Conservation (phyloP, 2,113 vertebrate genomes). For the Ibidorhyncha struthersii region DNA sequence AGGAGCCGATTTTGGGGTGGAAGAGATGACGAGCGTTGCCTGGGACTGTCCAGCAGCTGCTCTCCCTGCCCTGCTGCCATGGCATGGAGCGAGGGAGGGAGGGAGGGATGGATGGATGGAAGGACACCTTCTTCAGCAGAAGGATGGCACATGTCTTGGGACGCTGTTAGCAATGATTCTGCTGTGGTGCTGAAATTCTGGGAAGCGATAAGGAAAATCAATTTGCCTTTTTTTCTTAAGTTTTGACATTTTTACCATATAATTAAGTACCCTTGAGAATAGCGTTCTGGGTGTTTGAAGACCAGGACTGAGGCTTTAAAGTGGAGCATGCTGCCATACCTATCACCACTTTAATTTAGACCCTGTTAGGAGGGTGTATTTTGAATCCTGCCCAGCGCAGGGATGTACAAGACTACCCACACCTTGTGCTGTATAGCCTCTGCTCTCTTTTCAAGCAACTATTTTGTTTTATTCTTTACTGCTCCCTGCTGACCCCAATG, state of each 20-base stretch:
- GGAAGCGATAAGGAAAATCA: neutral
- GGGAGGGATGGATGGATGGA: neutral
- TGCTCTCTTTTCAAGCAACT: neutral
- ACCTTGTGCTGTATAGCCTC: neutral
- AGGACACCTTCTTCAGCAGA: accelerated
- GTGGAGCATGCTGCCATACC: accelerated
- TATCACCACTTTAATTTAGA: neutral
- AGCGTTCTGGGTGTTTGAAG: neutral
- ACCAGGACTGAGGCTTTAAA: neutral
- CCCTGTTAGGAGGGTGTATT: neutral
- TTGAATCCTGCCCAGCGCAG: accelerated
- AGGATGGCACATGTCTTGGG: neutral
- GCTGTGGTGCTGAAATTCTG: neutral
- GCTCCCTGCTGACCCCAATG: neutral
- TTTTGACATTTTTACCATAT: neutral
- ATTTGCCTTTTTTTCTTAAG: neutral
- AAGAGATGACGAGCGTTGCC: neutral
- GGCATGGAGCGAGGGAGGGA: neutral
- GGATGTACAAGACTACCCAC: neutral
- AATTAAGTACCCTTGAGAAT: neutral
- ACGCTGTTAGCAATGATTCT: neutral
- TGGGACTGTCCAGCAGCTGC: neutral
- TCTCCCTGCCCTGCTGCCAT: neutral
- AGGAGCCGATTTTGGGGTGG: neutral
- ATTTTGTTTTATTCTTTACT: neutral